phyloP scores from a whole-genome alignment of 2,797 vertebrate species.

The Onychomys arenicola region DNA sequence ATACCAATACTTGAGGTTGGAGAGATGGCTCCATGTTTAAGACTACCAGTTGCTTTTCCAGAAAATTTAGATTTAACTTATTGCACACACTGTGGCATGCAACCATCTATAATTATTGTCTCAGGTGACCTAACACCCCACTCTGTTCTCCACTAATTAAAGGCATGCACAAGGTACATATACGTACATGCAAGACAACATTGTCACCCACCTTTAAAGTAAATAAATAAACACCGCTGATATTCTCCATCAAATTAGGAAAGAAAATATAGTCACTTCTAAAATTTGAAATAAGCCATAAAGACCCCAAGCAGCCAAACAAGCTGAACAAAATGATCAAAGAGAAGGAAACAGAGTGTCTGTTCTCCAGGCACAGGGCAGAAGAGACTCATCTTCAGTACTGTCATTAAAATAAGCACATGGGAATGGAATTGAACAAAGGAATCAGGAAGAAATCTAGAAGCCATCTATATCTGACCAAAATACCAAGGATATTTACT shows the following conservation, averaged over 20 bases:
- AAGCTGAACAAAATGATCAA: neutral
- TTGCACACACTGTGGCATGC: neutral
- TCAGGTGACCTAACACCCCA: neutral
- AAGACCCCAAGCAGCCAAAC: neutral
- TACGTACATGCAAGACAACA: neutral
- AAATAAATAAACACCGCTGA: neutral
- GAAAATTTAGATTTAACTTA: neutral
- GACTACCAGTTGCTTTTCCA: neutral
- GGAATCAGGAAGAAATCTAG: neutral
- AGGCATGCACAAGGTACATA: neutral
- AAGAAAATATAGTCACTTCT: neutral
- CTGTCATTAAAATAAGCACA: neutral
- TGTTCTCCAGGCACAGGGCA: rapidly evolving
- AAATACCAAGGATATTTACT: neutral
- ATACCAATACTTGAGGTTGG: neutral
- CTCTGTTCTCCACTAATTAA: neutral
- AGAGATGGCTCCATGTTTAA: too few relatives aligned
- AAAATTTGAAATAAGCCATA: neutral
- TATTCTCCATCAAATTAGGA: neutral
- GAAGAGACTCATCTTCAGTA: neutral
- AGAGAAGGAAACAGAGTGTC: neutral
- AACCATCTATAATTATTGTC: neutral
- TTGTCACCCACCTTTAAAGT: neutral
- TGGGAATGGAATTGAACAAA: neutral
- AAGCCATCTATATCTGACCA: too few relatives aligned